These are phyloP conservation scores for Mamestra brassicae DNA, from an alignment of 2,888 invertebrate species.

Conservation along the genomic window DNA sequence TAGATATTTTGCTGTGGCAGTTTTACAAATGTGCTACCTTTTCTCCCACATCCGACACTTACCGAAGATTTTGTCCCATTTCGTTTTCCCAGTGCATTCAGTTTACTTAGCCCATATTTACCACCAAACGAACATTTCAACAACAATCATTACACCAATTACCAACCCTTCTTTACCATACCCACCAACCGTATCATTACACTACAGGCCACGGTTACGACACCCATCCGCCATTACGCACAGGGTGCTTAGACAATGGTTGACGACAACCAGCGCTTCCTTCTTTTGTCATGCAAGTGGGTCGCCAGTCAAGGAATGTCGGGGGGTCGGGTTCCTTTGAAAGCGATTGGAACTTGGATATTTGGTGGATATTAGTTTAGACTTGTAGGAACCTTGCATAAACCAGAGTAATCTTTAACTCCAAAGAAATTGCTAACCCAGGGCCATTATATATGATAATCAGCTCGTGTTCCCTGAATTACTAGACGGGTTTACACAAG, in stretches of 20 bases:
- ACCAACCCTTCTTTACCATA: not conserved
- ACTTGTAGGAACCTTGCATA: no score
- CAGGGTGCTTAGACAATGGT: slow-evolving; percentile 56
- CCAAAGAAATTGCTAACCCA: no score
- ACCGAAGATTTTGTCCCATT: no score
- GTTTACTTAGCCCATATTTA: not conserved
- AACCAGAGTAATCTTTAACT: no score
- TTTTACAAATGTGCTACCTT: no score
- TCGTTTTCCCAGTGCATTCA: no score
- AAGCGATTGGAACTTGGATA: slow-evolving; percentile 27
- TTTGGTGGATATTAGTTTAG: no score
- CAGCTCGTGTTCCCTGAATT: no score
- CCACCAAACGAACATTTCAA: not conserved
- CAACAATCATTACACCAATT: slow-evolving; percentile 1
- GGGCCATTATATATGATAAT: no score
- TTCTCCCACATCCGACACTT: no score
- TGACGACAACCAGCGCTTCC: slow-evolving; percentile 58
- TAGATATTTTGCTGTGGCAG: not conserved
- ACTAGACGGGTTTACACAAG: no score
- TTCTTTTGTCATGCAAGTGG: slow-evolving; percentile 62
- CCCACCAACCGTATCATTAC: slow-evolving; percentile 30
- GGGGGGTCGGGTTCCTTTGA: slow-evolving; percentile 28
- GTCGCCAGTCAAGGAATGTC: slow-evolving; percentile 61
- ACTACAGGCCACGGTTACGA: slow-evolving; percentile 32
- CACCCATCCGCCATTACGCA: slow-evolving; percentile 54